phyloP scores from a whole-genome alignment of 2,113 vertebrate genomes.

The Festucalex cinctus region DNA sequence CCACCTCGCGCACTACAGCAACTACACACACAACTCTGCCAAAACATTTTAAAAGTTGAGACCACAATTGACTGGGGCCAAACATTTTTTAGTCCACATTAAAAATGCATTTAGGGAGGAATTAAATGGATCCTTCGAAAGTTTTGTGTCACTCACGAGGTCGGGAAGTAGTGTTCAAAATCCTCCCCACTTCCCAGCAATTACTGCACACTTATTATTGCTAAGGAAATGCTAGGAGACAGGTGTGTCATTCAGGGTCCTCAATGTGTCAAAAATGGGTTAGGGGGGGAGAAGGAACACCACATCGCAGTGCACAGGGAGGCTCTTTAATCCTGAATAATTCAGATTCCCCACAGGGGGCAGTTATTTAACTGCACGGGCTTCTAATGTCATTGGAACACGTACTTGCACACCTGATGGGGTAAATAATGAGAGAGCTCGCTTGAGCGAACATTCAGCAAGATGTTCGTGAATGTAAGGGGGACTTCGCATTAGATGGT shows the following conservation, averaged over 20 bases:
- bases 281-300: conserved; percentile 56
- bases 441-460: conserved; percentile 30
- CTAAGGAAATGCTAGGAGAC: conserved; percentile 73
- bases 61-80: not conserved
- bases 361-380: conserved; percentile 65
- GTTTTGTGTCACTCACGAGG: conserved; percentile 74
- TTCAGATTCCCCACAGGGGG: conserved; percentile 74
- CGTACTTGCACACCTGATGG: conserved; percentile 62
- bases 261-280: conserved; percentile 58
- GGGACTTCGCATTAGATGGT: conserved; percentile 26
- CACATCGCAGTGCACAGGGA: conserved; percentile 60
- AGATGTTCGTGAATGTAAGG: conserved; percentile 26
- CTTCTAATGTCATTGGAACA: conserved; percentile 63
- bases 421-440: conserved; percentile 66
- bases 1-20: not conserved
- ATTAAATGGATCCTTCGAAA: conserved; percentile 69
- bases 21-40: conserved; percentile 29
- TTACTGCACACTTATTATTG: conserved; percentile 75
- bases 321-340: conserved; percentile 75
- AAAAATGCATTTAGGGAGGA: conserved; percentile 71
- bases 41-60: conserved; percentile 5
- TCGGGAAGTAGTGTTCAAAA: conserved; percentile 73
- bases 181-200: conserved; percentile 66
- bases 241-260: conserved; percentile 72
- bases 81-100: conserved; percentile 62